Evolutionary conservation across 2,797 vertebrate genomes (phyloP).

Genomic region (Pygocentrus nattereri): DNA sequence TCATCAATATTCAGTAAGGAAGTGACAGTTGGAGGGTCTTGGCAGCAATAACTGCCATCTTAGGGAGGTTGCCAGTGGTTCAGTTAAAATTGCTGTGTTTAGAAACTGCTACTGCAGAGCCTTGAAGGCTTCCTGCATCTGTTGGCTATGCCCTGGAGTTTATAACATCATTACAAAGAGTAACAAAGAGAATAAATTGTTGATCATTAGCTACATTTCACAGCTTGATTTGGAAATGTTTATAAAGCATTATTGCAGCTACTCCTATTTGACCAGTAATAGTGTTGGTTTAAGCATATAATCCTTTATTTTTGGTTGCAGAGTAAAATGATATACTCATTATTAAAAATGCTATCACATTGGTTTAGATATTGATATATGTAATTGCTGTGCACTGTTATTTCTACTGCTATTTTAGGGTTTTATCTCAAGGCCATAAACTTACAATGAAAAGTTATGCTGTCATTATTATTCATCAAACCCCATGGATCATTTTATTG

Average conservation of each 20-base stretch:
- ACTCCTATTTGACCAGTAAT: not conserved
- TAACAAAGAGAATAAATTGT: not conserved
- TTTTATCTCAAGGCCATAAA: conserved; percentile 13
- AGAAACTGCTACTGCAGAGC: conserved; percentile 42
- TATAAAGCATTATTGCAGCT: not conserved
- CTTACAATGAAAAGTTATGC: conserved; percentile 4
- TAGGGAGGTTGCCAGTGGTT: conserved; percentile 65
- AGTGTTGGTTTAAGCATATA: not conserved
- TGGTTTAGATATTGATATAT: not conserved
- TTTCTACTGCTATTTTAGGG: conserved; percentile 1
- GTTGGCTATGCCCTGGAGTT: conserved; percentile 13
- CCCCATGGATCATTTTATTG: conserved; percentile 44
- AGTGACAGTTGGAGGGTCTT: conserved; percentile 76
- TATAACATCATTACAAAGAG: conserved; percentile 12
- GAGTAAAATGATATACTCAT: not conserved
- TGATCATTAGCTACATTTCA: conserved; percentile 13
- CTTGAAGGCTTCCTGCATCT: conserved; percentile 1
- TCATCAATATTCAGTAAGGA: conserved; percentile 78
- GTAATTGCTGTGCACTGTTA: not conserved
- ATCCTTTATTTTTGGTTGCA: not conserved
- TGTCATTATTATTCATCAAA: conserved; percentile 6
- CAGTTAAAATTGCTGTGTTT: conserved; percentile 57
- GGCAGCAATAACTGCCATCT: conserved; percentile 67
- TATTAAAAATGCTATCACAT: not conserved
- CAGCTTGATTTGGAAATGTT: not conserved